A percentile compares a stretch with the other conserved stretches of the same genome.
Evolutionary conservation across 2,113 vertebrate species (phyloP).

Genomic region (Heptranchias perlo): DNA sequence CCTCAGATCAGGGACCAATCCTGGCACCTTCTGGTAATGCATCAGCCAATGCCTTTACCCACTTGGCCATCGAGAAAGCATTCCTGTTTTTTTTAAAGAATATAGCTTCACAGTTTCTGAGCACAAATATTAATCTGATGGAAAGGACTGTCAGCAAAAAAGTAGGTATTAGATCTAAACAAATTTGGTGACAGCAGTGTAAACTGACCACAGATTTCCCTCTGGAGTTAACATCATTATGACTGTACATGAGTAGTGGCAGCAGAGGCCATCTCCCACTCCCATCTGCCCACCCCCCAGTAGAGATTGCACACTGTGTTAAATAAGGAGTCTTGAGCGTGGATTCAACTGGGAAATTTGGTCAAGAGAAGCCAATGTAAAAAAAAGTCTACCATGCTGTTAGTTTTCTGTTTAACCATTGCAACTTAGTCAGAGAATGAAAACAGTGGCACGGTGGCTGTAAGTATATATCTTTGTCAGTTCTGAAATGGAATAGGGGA

Average conservation of each 20-base stretch:
- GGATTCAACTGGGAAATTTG: neutral
- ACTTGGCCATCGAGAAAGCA: neutral
- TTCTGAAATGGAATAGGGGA: neutral
- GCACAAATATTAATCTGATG: neutral
- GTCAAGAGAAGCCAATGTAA: neutral
- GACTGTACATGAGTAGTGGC: neutral
- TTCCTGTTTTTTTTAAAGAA: neutral
- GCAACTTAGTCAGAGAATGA: neutral
- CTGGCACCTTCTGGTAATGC: neutral
- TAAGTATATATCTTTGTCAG: neutral
- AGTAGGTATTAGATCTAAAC: neutral
- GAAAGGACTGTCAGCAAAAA: neutral
- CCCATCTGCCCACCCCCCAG: neutral
- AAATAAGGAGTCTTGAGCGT: neutral
- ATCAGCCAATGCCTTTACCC: neutral
- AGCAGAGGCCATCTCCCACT: neutral
- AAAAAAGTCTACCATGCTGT: neutral
- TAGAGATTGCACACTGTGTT: neutral
- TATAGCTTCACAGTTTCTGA: neutral
- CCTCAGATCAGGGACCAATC: neutral
- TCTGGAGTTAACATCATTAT: neutral
- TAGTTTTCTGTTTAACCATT: too few species aligned
- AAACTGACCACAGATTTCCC: neutral
- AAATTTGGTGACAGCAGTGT: constrained; percentile 4
- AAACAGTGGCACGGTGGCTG: neutral